These are phyloP conservation scores for Aegithalos caudatus DNA, from an alignment of 2,113 vertebrate species.

Conservation along the genomic window DNA sequence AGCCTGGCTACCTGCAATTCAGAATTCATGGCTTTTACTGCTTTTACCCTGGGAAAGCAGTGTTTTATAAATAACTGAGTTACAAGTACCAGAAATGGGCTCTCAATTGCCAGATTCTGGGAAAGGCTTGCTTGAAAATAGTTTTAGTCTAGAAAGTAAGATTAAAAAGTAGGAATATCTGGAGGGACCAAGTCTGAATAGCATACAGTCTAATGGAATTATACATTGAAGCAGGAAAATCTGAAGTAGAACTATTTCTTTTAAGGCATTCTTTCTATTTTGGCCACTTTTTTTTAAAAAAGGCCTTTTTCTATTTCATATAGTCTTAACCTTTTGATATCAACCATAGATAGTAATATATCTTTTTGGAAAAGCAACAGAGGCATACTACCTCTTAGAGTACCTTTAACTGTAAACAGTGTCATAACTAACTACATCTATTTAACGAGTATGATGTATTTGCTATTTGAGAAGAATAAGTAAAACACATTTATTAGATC, in stretches of 20 bases:
- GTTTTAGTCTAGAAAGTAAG: background rate
- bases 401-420: background rate
- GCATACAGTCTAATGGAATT: background rate
- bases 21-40: background rate
- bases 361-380: background rate
- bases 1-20: background rate
- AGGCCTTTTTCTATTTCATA: background rate
- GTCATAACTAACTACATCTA: background rate
- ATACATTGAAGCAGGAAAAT: background rate
- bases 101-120: background rate
- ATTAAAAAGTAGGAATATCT: background rate
- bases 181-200: background rate
- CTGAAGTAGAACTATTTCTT: background rate
- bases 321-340: background rate
- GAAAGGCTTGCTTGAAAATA: background rate
- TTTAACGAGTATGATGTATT: rapidly evolving
- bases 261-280: background rate
- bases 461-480: background rate
- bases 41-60: background rate
- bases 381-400: background rate
- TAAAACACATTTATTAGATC: background rate
- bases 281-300: rapidly evolving
- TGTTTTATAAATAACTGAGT: background rate
- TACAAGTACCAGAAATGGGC: background rate
- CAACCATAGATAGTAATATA: rapidly evolving